These are phyloP conservation scores for Galago senegalensis DNA, from an alignment of 2,797 vertebrate genomes.

Conservation along the genomic window DNA sequence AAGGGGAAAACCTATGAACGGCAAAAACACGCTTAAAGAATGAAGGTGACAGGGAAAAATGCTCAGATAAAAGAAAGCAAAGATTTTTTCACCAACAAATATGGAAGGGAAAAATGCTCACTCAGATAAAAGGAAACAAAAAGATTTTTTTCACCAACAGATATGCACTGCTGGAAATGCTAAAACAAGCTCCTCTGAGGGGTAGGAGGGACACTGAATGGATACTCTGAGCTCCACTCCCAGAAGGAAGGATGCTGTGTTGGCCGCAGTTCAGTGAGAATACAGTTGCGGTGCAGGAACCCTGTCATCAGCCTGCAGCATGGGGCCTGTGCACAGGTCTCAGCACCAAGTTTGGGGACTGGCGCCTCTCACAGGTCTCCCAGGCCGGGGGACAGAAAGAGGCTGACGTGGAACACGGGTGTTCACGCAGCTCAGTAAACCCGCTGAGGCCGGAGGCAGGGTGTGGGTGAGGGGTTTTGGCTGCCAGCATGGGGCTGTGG, in stretches of 20 bases:
- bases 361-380: conserved; percentile 64
- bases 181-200: accelerated
- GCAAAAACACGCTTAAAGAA: background rate
- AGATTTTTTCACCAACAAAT: background rate
- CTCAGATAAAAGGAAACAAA: no score
- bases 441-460: accelerated
- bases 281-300: background rate
- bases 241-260: accelerated
- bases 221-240: accelerated
- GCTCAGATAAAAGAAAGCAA: no score
- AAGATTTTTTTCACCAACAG: background rate
- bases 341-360: conserved; percentile 28
- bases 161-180: no score
- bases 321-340: conserved; percentile 10
- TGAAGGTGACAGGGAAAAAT: background rate
- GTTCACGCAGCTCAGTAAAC: accelerated
- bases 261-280: accelerated
- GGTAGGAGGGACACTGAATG: accelerated
- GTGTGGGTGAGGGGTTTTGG: accelerated
- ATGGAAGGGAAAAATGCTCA: no score
- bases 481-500: background rate
- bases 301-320: background rate
- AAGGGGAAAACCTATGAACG: background rate
- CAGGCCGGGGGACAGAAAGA: accelerated
- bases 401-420: accelerated